Conservation (phyloP, 2,797 vertebrate species). For the Molothrus aeneus region DNA sequence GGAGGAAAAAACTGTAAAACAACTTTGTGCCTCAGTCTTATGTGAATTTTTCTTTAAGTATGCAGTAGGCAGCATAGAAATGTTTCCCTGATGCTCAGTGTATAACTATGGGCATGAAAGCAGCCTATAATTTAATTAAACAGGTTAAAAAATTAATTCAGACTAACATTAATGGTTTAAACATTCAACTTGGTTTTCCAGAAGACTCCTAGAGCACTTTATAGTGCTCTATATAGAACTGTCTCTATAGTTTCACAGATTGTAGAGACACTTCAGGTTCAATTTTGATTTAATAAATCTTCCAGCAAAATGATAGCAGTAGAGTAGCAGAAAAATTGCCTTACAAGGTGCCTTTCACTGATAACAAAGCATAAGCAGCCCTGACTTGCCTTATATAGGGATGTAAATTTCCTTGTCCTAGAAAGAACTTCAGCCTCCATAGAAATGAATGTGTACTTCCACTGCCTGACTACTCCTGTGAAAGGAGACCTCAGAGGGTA, state of each 20-base stretch:
- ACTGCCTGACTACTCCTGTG: not conserved
- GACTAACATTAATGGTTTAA: not conserved
- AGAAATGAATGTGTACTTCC: not conserved
- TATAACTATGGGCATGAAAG: not conserved
- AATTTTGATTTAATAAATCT: not conserved
- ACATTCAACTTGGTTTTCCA: not conserved
- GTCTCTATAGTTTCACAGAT: not conserved
- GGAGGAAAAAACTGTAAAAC: not conserved
- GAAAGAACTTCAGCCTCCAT: not conserved
- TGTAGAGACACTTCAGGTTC: not conserved
- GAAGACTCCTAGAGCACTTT: not conserved
- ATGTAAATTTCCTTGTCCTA: not conserved
- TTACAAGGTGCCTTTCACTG: not conserved
- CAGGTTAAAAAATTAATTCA: not conserved
- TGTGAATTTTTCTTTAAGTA: not conserved
- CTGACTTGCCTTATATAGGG: not conserved
- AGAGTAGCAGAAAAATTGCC: not conserved
- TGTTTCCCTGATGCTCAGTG: not conserved
- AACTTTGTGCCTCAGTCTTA: not conserved
- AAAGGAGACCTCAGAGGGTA: not conserved
- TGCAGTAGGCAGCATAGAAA: not conserved
- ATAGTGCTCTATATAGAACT: not conserved
- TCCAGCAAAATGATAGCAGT: not conserved
- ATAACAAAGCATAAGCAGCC: not conserved
- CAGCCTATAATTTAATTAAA: not conserved